Percentiles rank a stretch among this genome's conserved stretches.
Conservation (phyloP, 2,888 invertebrate species). For the Philereme transversata region DNA sequence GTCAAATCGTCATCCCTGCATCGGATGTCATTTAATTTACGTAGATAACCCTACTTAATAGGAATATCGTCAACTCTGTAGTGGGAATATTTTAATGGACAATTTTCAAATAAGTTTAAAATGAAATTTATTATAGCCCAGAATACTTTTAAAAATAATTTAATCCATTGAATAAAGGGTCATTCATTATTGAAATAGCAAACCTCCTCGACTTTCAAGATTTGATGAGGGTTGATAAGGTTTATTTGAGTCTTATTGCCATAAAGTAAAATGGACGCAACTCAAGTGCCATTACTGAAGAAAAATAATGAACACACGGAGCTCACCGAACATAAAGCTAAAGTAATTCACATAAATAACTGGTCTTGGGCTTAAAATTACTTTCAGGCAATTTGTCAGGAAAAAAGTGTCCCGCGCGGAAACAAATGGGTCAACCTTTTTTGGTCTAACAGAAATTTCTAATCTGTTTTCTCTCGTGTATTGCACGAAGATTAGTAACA, state of each 20-base stretch:
- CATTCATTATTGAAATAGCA: neutral
- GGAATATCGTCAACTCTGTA: conserved; percentile 23
- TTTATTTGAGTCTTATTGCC: conserved; percentile 33
- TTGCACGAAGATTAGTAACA: conserved; percentile 48
- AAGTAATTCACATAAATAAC: conserved; percentile 75
- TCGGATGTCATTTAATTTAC: conserved; percentile 50
- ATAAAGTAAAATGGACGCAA: conserved; percentile 32
- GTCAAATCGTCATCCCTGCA: conserved; percentile 60
- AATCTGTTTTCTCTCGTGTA: conserved; percentile 64
- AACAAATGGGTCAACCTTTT: conserved; percentile 77
- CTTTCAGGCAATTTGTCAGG: conserved; percentile 79
- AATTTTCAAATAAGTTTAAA: conserved; percentile 15
- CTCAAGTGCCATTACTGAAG: conserved; percentile 39
- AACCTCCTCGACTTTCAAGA: neutral
- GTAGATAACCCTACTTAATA: conserved; percentile 36
- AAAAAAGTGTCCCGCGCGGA: conserved; percentile 68
- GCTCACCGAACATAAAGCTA: conserved; percentile 55
- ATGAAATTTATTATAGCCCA: neutral
- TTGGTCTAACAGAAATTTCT: conserved; percentile 67
- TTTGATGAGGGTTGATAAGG: conserved; percentile 31
- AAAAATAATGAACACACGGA: conserved; percentile 42
- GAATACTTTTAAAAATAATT: neutral
- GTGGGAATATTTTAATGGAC: conserved; percentile 17
- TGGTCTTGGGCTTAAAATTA: conserved; percentile 75
- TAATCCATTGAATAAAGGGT: neutral